A percentile compares a stretch with the other conserved stretches of the same genome.
Evolutionary conservation across 2,797 vertebrate genomes (phyloP).

Genomic region (Neoniphon sammara): DNA sequence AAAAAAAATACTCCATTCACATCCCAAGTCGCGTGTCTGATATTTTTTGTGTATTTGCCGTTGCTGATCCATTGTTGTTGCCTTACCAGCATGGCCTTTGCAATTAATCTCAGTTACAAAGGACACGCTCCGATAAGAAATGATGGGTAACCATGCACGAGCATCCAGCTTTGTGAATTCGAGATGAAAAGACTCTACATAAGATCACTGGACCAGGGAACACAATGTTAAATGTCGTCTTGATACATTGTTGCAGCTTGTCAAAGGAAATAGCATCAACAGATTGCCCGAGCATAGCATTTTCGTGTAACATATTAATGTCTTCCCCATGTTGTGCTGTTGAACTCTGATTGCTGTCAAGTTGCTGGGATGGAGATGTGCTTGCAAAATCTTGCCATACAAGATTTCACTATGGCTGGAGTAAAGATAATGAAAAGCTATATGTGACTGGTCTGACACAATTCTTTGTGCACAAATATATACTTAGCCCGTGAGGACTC

Average conservation of each 20-base stretch:
- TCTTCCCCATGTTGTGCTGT: too few relatives aligned
- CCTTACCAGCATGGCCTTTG: slow-evolving; percentile 64
- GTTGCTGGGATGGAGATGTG: too few relatives aligned
- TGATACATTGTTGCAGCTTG: too few relatives aligned
- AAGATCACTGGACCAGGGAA: too few relatives aligned
- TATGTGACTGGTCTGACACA: neutral
- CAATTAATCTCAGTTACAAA: slow-evolving; percentile 79
- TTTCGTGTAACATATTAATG: too few relatives aligned
- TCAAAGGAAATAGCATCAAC: too few relatives aligned
- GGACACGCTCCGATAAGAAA: slow-evolving; percentile 76
- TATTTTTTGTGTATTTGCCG: slow-evolving; percentile 4
- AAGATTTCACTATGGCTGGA: too few relatives aligned
- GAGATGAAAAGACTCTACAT: slow-evolving; percentile 63
- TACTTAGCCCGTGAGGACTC: neutral
- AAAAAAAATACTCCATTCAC: slow-evolving; percentile 46
- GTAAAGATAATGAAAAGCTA: too few relatives aligned
- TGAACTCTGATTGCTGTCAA: too few relatives aligned
- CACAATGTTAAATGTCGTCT: neutral
- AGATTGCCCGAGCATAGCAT: too few relatives aligned
- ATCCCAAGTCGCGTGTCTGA: neutral
- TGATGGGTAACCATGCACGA: slow-evolving; percentile 77
- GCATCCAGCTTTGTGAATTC: slow-evolving; percentile 77
- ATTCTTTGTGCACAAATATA: neutral
- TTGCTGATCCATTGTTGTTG: slow-evolving; percentile 56
- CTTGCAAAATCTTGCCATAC: too few relatives aligned